A percentile compares a stretch with the other conserved stretches of the same genome.
phyloP scores from a whole-genome alignment of 1,140 invertebrate species.

The Pararge aegeria region DNA sequence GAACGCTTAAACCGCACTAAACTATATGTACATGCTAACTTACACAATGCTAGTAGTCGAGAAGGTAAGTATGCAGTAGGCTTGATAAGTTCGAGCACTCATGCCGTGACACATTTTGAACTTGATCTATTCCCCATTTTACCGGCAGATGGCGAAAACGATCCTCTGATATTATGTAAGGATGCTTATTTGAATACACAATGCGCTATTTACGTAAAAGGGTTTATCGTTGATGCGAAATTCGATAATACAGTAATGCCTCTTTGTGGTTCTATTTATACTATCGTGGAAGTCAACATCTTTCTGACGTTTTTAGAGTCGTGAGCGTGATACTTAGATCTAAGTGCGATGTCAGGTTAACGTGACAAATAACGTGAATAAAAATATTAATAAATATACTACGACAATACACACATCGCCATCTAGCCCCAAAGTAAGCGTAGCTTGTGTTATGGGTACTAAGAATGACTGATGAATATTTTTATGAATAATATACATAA shows the following conservation, averaged over 20 bases:
- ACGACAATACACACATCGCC: no score
- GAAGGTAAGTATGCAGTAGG: not conserved
- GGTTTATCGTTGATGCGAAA: constrained; percentile 53
- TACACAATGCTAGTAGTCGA: no score
- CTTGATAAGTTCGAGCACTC: not conserved
- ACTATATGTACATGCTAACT: no score
- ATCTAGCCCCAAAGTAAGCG: no score
- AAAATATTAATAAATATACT: no score
- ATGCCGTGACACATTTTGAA: constrained; percentile 7
- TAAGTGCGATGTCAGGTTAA: no score
- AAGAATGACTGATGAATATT: no score
- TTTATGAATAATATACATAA: no score
- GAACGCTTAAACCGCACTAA: no score
- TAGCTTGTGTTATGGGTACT: no score
- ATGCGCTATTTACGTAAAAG: constrained; percentile 65
- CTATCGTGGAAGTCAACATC: not conserved
- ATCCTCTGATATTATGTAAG: constrained; percentile 36
- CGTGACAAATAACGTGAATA: no score
- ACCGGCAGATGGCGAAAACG: constrained; percentile 32
- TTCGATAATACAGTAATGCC: constrained; percentile 39
- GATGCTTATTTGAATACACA: constrained; percentile 50
- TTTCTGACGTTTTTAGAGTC: not conserved
- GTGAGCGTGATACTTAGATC: no score
- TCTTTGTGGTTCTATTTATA: not conserved
- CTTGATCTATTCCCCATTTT: constrained; percentile 46